Conservation (phyloP, 2,797 vertebrate species). For the Rhinella marina region DNA sequence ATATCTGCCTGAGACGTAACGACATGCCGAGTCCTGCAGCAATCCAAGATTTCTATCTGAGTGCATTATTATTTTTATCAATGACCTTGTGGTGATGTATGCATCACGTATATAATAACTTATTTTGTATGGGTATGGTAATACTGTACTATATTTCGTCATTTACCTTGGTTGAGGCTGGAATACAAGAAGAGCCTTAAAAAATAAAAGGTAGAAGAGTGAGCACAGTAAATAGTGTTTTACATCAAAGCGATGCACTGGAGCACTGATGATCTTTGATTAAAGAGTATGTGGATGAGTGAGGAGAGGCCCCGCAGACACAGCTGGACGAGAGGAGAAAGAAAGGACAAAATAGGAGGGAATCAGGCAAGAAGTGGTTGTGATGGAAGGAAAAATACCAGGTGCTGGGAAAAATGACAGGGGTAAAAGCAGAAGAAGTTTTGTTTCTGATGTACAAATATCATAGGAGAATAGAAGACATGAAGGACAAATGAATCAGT, state of each 20-base stretch:
- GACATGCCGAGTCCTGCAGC: too few relatives aligned
- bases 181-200: neutral
- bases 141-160: neutral
- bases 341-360: conserved; percentile 37
- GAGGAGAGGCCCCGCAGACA: conserved; percentile 54
- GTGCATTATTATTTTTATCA: too few relatives aligned
- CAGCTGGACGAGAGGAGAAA: conserved; percentile 39
- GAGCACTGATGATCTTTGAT: conserved; percentile 46
- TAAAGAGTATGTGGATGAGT: conserved; percentile 66
- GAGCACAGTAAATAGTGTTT: neutral
- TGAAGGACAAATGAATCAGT: conserved; percentile 20
- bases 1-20: too few relatives aligned
- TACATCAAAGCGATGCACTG: conserved; percentile 26
- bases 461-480: conserved; percentile 11
- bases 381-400: conserved; percentile 1
- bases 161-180: neutral
- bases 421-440: neutral
- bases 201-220: neutral
- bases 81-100: too few relatives aligned
- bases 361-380: neutral
- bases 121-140: too few relatives aligned
- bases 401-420: conserved; percentile 18
- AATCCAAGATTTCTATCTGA: too few relatives aligned
- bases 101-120: too few relatives aligned
- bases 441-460: conserved; percentile 1